phyloP scores from a whole-genome alignment of 2,113 vertebrate genomes.

The Thalassoma bifasciatum region DNA sequence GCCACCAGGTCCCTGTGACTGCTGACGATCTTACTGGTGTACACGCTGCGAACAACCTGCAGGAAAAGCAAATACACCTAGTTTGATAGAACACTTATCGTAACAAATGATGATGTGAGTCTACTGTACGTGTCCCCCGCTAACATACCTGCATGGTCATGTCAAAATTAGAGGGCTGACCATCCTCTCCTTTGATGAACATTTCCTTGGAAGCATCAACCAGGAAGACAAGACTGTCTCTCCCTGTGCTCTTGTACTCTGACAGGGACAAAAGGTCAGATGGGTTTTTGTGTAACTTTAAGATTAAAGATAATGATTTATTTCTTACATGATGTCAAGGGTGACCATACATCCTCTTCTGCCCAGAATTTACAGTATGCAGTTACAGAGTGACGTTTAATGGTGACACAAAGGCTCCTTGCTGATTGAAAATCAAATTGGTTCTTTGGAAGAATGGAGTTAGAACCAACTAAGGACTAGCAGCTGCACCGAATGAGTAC shows the following conservation, averaged over 20 bases:
- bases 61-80: slow-evolving; percentile 1
- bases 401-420: too few relatives aligned
- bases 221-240: slow-evolving; percentile 94
- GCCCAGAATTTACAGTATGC: too few relatives aligned
- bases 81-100: neutral
- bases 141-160: slow-evolving; percentile 90
- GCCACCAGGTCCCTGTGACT: slow-evolving; percentile 90
- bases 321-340: too few relatives aligned
- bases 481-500: too few relatives aligned
- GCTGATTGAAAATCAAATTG: too few relatives aligned
- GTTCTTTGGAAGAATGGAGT: too few relatives aligned
- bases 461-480: too few relatives aligned
- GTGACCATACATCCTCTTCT: too few relatives aligned
- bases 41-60: slow-evolving; percentile 93
- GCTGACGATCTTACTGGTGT: slow-evolving; percentile 96
- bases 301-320: neutral
- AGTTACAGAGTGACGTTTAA: too few relatives aligned
- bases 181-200: slow-evolving; percentile 86
- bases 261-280: slow-evolving; percentile 14
- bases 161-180: slow-evolving; percentile 88
- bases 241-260: slow-evolving; percentile 86
- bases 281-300: slow-evolving; percentile 1
- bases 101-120: neutral
- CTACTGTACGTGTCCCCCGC: neutral
- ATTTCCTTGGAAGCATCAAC: slow-evolving; percentile 94